phyloP scores from a whole-genome alignment of 2,797 vertebrate genomes.

The Bufotes viridis region DNA sequence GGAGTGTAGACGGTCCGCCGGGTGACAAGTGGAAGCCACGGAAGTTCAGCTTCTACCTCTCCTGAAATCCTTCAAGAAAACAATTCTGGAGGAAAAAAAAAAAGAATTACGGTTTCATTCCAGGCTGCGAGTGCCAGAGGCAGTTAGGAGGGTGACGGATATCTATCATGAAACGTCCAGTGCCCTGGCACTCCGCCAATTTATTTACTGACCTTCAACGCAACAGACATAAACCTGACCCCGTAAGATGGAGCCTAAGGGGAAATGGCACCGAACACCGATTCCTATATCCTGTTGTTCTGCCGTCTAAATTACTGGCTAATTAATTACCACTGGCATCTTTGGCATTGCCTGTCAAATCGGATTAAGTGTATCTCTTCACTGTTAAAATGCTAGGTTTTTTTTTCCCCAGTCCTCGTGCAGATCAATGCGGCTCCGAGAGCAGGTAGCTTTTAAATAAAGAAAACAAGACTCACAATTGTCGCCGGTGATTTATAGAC shows the following conservation, averaged over 20 bases:
- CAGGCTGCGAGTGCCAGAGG: conserved; percentile 79
- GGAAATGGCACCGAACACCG: conserved; percentile 86
- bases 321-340: conserved; percentile 99
- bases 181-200: conserved; percentile 83
- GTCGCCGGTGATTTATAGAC: conserved; percentile 92
- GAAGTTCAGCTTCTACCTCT: conserved; percentile 65
- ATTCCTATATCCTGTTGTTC: conserved; percentile 89
- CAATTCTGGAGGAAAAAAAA: conserved; percentile 66
- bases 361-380: conserved; percentile 89
- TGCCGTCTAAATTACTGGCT: conserved; percentile 93
- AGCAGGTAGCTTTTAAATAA: conserved; percentile 81
- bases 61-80: conserved; percentile 63
- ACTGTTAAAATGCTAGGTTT: conserved; percentile 62
- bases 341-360: conserved; percentile 93
- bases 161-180: conserved; percentile 83
- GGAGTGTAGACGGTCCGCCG: conserved; percentile 13
- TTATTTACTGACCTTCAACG: conserved; percentile 88
- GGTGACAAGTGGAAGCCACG: accelerated
- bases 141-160: conserved; percentile 79
- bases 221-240: conserved; percentile 84
- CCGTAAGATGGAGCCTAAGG: conserved; percentile 86
- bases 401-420: background rate
- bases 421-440: conserved; percentile 60
- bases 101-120: conserved; percentile 71
- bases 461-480: conserved; percentile 82